Conservation (phyloP, 2,888 invertebrate genomes). For the Tachina lurida region DNA sequence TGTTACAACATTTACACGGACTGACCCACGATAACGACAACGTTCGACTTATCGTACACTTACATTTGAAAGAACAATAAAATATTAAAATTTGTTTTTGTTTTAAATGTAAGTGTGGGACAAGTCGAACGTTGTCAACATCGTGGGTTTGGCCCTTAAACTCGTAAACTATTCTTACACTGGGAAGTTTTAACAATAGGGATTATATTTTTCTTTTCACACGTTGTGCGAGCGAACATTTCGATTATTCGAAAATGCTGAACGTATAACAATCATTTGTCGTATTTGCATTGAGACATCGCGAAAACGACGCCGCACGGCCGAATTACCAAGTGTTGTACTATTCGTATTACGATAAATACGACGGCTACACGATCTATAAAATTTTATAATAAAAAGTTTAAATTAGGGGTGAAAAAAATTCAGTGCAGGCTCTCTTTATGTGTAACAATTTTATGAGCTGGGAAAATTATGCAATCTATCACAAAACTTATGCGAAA, state of each 20-base stretch:
- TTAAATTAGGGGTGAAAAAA: conserved; percentile 1
- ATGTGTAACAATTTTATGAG: no score
- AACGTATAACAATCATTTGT: conserved; percentile 79
- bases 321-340: conserved; percentile 76
- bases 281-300: conserved; percentile 80
- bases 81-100: no score
- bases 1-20: conserved; percentile 38
- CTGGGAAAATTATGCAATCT: no score
- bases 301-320: conserved; percentile 78
- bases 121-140: no score
- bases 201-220: conserved; percentile 9
- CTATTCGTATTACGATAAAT: conserved; percentile 79
- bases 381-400: conserved; percentile 61
- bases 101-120: no score
- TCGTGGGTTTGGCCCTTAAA: no score
- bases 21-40: no score
- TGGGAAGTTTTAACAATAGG: background rate
- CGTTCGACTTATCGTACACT: no score
- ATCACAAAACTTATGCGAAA: no score
- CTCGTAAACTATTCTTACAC: conserved; percentile 26
- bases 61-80: no score
- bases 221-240: conserved; percentile 76
- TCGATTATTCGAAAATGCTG: conserved; percentile 76
- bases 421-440: no score
- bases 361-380: conserved; percentile 77